Evolutionary conservation across 2,888 invertebrate species (phyloP), one percentile per base, ranked within the genome.

Genomic region (Smittia aterrima): DNA sequence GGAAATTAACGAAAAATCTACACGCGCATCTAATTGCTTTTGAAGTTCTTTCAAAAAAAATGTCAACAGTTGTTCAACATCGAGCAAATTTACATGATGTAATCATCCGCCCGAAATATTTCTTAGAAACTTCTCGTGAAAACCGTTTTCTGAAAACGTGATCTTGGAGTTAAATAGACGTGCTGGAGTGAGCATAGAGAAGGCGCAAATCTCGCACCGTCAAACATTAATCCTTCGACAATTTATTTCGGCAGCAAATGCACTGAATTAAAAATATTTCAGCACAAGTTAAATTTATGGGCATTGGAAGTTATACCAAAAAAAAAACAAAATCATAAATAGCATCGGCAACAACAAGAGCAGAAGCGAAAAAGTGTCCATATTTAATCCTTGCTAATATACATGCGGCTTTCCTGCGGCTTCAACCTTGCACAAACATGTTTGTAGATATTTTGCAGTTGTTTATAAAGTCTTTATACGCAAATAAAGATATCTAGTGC

Each of bases 1-100:
- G 4, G 38, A 58, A 58, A 58, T 58, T 58, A 58, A 58, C 58
- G 24, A 58, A 58, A 22, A n/a, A 47, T n/a, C n/a, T n/a, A n/a
- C n/a, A n/a, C 47, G 13, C 47, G 16, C 47, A 13, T 58, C 20
- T 58, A 58, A 58, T 58, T 58, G 58, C 24, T 58, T 58, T 58
- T 58, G 7, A 58, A 18, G 58, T 58, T 58, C 58, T 9, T 58
- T 58, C 22, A 2, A 6, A 6, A n/a, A 22, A 22, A 20, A 2
- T 22, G 20, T 58, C 58, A 58, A 58, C 58, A 58, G 58, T 58
- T 58, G 58, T 22, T 58, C 24, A 58, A 18, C 58, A 4, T 16
- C 24, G 20, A 18, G 13, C 24, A 18, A 58, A 22, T 9, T 22
- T 13, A 58, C 20, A 20, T n/a, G 20, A 6, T 58, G 24, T 58